Evolutionary conservation across 1,140 invertebrate species (phyloP), one percentile per base, ranked within the genome.

Genomic region (Harlomillsia oculata): DNA sequence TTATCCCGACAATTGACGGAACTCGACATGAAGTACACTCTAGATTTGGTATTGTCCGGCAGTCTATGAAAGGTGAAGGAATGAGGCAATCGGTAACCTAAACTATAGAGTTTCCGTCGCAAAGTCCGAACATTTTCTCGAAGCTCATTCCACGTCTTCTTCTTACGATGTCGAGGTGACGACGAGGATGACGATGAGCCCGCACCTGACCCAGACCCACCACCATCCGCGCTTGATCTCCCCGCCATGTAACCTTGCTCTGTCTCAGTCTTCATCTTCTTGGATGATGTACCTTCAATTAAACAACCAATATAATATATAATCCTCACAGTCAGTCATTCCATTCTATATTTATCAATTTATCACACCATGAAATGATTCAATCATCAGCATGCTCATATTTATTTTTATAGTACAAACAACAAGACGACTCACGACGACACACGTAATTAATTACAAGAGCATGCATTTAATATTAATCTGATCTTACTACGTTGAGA

Each of bases 21-120:
- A 13, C 84, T 85, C 59, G 88, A 84, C 16, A 96, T 76, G 71
- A 94, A 95, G 73, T 94, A 96, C 66, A 94, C 78, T 34, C 77
- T 83, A 44, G 84, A 84, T 73, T 86, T 68, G n/a, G n/a, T n/a
- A n/a, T n/a, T n/a, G 39, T 59, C 85, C 25, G 78, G 77, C 25
- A 88, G 72, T 51, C 77, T 79, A 41, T 87, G 75, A 72, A 94
- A 93, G 16, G 82, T 80, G 64, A 90, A 81, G 28, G 82, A 80
- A 56, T 81, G 82, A 11, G 87, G 87, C 18, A 88, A 41, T n/a
- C 80, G 48, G 76, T 76, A 1, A 81, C 80, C 0, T 83, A 87
- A 48, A 40, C 79, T 79, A 1, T 84, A 84, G 23, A 91, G 68
- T 65, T 85, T 80, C 56, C 85, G 80, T 2, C 89, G 75, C 51